phyloP scores from a whole-genome alignment of 1,140 invertebrate genomes.

The Chrysomallon squamiferum region DNA sequence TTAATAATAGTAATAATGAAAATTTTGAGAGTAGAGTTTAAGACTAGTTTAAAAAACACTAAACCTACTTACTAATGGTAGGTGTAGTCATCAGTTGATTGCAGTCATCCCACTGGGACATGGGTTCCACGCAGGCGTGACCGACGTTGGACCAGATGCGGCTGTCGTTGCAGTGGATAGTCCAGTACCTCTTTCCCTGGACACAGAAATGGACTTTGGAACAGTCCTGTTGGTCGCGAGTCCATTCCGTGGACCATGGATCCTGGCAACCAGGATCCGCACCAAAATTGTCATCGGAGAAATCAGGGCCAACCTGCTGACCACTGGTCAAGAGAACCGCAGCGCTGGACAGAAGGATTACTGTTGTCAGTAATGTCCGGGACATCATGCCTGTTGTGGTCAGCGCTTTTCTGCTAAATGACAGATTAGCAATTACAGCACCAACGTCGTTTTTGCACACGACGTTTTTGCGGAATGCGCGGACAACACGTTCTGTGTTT shows the following conservation, averaged over 20 bases:
- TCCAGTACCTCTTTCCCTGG: slow-evolving; percentile 36
- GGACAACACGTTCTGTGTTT: no score
- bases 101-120: slow-evolving; percentile 44
- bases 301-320: neutral
- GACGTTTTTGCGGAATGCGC: no score
- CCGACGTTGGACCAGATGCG: slow-evolving; percentile 40
- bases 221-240: slow-evolving; percentile 29
- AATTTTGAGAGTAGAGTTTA: no score
- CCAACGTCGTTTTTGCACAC: no score
- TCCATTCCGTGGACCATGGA: slow-evolving; percentile 43
- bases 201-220: slow-evolving; percentile 18
- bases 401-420: no score
- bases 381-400: no score
- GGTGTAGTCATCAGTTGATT: slow-evolving; percentile 39
- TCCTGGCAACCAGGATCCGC: slow-evolving; percentile 36
- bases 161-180: slow-evolving; percentile 37
- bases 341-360: no score
- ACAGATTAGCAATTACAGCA: no score
- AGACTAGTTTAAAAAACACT: no score
- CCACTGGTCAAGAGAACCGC: no score
- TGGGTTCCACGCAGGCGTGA: slow-evolving; percentile 41
- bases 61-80: slow-evolving; percentile 29
- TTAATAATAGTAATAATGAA: no score
- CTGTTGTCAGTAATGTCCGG: no score
- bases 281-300: slow-evolving; percentile 29